Percentiles rank a stretch among this genome's conserved stretches.
phyloP scores from a whole-genome alignment of 2,888 invertebrate genomes.

The Drosophila siamana region DNA sequence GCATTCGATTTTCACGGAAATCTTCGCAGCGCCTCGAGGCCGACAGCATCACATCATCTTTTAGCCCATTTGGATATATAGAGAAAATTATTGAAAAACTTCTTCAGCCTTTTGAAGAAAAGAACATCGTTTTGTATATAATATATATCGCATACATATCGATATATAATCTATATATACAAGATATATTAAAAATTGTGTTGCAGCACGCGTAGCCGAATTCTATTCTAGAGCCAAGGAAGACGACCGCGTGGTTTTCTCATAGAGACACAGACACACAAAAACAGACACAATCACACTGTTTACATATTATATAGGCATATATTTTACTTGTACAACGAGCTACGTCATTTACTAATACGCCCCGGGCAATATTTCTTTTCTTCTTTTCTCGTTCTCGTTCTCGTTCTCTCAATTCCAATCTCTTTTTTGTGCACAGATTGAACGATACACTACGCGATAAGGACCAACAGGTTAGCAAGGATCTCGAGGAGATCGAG shows the following conservation, averaged over 20 bases:
- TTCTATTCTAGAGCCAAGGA: conserved; percentile 57
- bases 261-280: not conserved
- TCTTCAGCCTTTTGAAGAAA: conserved; percentile 50
- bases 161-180: conserved; percentile 23
- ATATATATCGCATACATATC: conserved; percentile 37
- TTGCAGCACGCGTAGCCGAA: conserved; percentile 58
- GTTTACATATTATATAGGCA: conserved; percentile 55
- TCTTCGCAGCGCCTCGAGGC: conserved; percentile 75
- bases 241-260: conserved; percentile 65
- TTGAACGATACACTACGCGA: conserved; percentile 92
- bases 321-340: conserved; percentile 11
- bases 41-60: conserved; percentile 25
- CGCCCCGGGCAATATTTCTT: conserved; percentile 54
- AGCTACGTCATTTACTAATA: conserved; percentile 54
- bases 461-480: conserved; percentile 90
- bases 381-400: too few relatives aligned
- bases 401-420: conserved; percentile 15
- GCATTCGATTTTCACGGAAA: conserved; percentile 81
- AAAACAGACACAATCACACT: conserved; percentile 21
- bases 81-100: conserved; percentile 66
- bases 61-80: conserved; percentile 57
- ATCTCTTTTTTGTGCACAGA: conserved; percentile 87
- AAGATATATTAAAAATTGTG: conserved; percentile 22
- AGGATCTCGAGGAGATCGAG: conserved; percentile 92
- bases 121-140: conserved; percentile 56